Conservation (phyloP, 2,113 vertebrate species). For the Petrocephalus zakoni region DNA sequence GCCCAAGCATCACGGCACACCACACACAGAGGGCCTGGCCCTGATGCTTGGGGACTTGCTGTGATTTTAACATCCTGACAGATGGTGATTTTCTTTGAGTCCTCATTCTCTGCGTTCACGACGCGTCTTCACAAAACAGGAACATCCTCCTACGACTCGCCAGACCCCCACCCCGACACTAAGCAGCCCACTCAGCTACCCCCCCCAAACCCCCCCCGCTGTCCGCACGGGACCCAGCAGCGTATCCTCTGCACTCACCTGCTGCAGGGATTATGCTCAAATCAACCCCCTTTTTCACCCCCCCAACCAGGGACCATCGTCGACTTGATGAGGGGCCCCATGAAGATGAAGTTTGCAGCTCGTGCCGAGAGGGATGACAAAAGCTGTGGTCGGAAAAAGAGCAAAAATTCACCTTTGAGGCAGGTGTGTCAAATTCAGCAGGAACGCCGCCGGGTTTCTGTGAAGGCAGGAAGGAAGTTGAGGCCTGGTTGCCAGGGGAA, state of each 20-base stretch:
- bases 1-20: too few species aligned
- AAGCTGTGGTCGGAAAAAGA: slow-evolving; percentile 10
- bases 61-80: background rate
- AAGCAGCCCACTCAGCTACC: background rate
- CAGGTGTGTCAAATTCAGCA: background rate
- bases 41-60: background rate
- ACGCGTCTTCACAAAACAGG: background rate
- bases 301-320: background rate
- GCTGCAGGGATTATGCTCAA: background rate
- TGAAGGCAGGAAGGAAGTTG: slow-evolving; percentile 7
- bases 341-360: background rate
- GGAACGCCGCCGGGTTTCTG: background rate
- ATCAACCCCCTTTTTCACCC: background rate
- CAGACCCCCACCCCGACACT: background rate
- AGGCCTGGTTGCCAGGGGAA: slow-evolving; percentile 11
- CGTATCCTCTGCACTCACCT: background rate
- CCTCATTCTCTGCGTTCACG: background rate
- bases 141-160: background rate
- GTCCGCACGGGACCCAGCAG: background rate
- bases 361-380: background rate
- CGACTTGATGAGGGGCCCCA: background rate
- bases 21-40: background rate
- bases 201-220: too few species aligned
- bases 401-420: background rate
- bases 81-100: background rate